Evolutionary conservation across 1,140 invertebrate genomes (phyloP).

Genomic region (Lasaia peninsularis): DNA sequence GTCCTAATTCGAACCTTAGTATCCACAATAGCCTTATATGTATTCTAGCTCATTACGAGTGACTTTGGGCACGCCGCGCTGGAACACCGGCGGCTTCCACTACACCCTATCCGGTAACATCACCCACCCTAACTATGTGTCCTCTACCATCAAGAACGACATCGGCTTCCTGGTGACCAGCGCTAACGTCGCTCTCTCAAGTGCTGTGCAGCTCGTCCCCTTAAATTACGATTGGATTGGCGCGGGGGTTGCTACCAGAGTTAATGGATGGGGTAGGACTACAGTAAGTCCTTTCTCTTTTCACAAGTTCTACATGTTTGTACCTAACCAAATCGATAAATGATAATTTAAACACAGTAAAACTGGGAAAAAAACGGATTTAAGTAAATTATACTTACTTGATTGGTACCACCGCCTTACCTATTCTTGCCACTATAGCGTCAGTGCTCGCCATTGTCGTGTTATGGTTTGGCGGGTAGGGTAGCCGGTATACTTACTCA

Average conservation of each 20-base stretch:
- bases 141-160: constrained; percentile 37
- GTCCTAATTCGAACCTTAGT: too few relatives aligned
- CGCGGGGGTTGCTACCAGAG: constrained; percentile 27
- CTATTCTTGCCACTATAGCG: too few relatives aligned
- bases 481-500: too few relatives aligned
- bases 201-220: constrained; percentile 18
- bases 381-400: too few relatives aligned
- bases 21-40: too few relatives aligned
- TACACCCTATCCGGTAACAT: constrained; percentile 30
- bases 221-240: constrained; percentile 30
- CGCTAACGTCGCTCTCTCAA: constrained; percentile 22
- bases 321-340: too few relatives aligned
- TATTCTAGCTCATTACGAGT: constrained; percentile 34
- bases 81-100: constrained; percentile 33
- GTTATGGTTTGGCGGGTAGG: too few relatives aligned
- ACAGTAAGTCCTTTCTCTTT: constrained; percentile 38
- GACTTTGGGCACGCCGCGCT: constrained; percentile 38
- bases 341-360: too few relatives aligned
- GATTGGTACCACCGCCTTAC: too few relatives aligned
- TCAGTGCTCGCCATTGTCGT: too few relatives aligned
- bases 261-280: constrained; percentile 44
- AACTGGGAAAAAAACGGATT: too few relatives aligned
- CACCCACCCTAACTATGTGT: constrained; percentile 34
- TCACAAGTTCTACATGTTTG: too few relatives aligned
- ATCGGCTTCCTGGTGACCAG: constrained; percentile 38